Evolutionary conservation across 2,888 invertebrate species (phyloP).

Genomic region (Sepioteuthis lessoniana): DNA sequence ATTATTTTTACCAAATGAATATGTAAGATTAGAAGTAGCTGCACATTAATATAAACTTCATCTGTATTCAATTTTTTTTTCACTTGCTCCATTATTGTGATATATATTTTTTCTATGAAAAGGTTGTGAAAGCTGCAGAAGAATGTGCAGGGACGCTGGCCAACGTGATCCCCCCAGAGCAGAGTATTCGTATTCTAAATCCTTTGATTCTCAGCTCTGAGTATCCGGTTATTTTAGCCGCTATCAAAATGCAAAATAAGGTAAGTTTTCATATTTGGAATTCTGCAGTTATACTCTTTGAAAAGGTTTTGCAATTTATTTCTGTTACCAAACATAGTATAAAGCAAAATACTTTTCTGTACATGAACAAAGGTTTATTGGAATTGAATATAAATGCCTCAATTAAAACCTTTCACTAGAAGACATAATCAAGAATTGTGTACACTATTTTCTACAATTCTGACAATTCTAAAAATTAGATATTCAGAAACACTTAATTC

Average conservation of each 20-base stretch:
- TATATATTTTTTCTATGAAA: background rate
- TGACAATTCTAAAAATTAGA: too few species aligned
- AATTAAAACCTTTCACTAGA: too few species aligned
- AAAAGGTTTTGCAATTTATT: background rate
- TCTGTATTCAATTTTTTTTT: background rate
- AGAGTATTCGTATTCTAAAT: conserved; percentile 84
- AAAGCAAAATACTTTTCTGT: too few species aligned
- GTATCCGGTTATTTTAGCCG: conserved; percentile 90
- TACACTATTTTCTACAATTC: too few species aligned
- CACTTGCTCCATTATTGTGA: background rate
- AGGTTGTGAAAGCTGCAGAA: conserved; percentile 90
- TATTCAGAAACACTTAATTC: too few species aligned
- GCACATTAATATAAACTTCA: background rate
- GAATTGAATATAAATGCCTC: too few species aligned
- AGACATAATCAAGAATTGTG: too few species aligned
- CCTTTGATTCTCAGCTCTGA: conserved; percentile 90
- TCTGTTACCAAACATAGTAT: too few species aligned
- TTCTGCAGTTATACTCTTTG: background rate
- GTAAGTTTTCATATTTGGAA: conserved; percentile 56
- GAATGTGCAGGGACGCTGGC: conserved; percentile 86
- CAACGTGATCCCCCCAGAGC: conserved; percentile 85
- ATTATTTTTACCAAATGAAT: too few species aligned
- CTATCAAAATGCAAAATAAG: conserved; percentile 85
- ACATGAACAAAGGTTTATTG: too few species aligned
- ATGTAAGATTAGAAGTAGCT: too few species aligned